Evolutionary conservation across 2,888 invertebrate genomes (phyloP).

Genomic region (Zaprionus bogoriensis): DNA sequence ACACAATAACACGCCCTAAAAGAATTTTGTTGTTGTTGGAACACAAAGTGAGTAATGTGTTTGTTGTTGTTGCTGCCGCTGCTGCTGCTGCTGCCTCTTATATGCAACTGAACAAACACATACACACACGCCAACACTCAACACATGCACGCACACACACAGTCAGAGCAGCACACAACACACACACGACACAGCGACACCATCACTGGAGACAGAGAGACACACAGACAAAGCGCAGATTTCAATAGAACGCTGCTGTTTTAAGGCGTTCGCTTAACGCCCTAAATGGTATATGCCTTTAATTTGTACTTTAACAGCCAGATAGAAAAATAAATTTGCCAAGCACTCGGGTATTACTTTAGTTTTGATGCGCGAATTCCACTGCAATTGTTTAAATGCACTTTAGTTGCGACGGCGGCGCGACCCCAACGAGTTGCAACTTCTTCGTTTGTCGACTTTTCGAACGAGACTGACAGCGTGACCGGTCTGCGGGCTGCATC

Average conservation of each 20-base stretch:
- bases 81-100: conserved; percentile 25
- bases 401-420: conserved; percentile 59
- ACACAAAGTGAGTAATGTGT: conserved; percentile 57
- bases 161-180: conserved; percentile 38
- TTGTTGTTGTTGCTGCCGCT: conserved; percentile 35
- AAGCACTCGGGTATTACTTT: conserved; percentile 14
- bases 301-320: background rate
- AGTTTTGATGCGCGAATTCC: conserved; percentile 34
- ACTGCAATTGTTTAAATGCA: conserved; percentile 68
- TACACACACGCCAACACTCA: conserved; percentile 29
- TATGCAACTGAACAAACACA: conserved; percentile 60
- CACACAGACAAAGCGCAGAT: conserved; percentile 71
- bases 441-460: conserved; percentile 51
- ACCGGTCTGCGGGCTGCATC: conserved; percentile 20
- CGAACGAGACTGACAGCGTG: conserved; percentile 52
- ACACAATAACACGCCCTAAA: conserved; percentile 54
- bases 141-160: conserved; percentile 35
- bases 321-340: background rate
- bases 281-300: too few species aligned
- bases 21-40: conserved; percentile 52
- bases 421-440: conserved; percentile 39
- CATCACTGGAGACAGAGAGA: conserved; percentile 13
- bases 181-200: conserved; percentile 37
- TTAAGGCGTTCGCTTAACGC: conserved; percentile 43
- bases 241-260: conserved; percentile 62